These are phyloP conservation scores for Tetramorium bicarinatum DNA, from an alignment of 2,888 invertebrate genomes.

Conservation along the genomic window DNA sequence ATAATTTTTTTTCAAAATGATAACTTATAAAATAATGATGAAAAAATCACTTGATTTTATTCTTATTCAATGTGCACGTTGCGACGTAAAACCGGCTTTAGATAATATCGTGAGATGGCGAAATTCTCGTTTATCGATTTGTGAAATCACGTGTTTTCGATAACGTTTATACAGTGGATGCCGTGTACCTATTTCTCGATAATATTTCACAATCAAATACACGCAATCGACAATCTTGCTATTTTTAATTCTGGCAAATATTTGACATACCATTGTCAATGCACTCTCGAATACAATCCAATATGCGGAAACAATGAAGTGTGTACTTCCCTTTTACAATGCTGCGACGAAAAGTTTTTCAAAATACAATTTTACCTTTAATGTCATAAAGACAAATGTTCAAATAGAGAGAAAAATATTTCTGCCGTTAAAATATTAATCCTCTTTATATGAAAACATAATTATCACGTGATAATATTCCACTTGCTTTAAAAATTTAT, in stretches of 20 bases:
- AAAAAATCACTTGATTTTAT: background rate
- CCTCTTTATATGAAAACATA: constrained; percentile 50
- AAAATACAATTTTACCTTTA: background rate
- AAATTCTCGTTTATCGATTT: constrained; percentile 35
- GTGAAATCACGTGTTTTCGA: constrained; percentile 4
- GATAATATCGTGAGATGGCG: constrained; percentile 2
- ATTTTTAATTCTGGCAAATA: constrained; percentile 36
- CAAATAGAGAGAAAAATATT: background rate
- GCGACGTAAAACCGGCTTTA: background rate
- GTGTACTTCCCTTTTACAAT: constrained; percentile 27
- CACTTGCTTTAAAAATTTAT: background rate
- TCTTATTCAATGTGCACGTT: background rate
- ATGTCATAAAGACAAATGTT: background rate
- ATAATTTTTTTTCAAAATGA: background rate
- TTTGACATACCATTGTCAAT: constrained; percentile 7
- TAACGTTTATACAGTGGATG: constrained; percentile 10
- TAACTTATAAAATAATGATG: background rate
- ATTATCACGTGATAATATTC: background rate
- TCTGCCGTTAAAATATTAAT: constrained; percentile 11
- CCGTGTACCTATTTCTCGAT: background rate
- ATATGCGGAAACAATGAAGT: background rate
- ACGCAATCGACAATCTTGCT: constrained; percentile 7
- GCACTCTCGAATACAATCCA: background rate
- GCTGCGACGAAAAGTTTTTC: background rate
- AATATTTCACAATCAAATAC: constrained; percentile 16